Evolutionary conservation across 2,888 invertebrate genomes (phyloP).

Genomic region (Chrysodeixis includens): DNA sequence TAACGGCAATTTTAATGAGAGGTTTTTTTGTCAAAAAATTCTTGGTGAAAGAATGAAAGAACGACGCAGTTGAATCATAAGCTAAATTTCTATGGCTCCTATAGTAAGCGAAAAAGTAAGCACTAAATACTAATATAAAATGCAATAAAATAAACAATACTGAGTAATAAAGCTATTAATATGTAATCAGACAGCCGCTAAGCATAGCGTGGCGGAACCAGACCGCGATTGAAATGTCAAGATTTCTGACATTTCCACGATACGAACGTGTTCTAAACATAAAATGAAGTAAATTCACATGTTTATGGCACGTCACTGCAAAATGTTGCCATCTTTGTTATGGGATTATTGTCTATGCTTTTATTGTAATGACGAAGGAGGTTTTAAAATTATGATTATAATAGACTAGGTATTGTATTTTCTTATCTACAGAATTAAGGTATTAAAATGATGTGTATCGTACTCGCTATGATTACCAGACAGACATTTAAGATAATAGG

Average conservation of each 20-base stretch:
- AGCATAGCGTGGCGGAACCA: conserved; percentile 39
- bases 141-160: no score
- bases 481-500: conserved; percentile 1
- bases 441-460: background rate
- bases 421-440: background rate
- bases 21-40: background rate
- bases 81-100: no score
- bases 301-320: conserved; percentile 23
- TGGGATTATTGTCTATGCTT: background rate
- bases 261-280: conserved; percentile 30
- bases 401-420: background rate
- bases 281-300: conserved; percentile 37
- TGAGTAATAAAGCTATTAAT: conserved; percentile 17
- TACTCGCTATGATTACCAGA: background rate
- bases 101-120: no score
- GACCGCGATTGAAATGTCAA: conserved; percentile 51
- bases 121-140: no score
- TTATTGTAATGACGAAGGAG: background rate
- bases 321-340: background rate
- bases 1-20: background rate
- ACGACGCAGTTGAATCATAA: no score
- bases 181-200: conserved; percentile 14
- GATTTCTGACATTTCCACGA: conserved; percentile 50
- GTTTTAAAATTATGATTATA: background rate
- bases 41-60: background rate